phyloP scores from a whole-genome alignment of 2,888 invertebrate species.

The Shargacucullia verbasci region DNA sequence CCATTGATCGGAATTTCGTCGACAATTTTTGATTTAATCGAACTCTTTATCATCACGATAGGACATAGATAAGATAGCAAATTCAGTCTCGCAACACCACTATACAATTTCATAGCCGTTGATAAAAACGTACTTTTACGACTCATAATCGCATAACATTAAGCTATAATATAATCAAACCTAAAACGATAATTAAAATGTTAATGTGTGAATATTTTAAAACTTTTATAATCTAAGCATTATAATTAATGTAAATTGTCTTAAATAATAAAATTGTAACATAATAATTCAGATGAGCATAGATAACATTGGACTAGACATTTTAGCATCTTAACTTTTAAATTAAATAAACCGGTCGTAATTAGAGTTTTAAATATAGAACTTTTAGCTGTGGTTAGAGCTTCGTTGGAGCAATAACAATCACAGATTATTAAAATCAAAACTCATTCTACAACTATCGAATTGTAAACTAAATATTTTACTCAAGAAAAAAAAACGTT shows the following conservation, averaged over 20 bases:
- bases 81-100: constrained; percentile 17
- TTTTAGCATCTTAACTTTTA: constrained; percentile 25
- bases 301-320: constrained; percentile 25
- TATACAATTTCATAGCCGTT: constrained; percentile 11
- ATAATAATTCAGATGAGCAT: constrained; percentile 41
- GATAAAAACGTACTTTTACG: constrained; percentile 30
- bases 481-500: too few species aligned
- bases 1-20: constrained; percentile 20
- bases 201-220: constrained; percentile 48
- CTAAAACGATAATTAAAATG: constrained; percentile 48
- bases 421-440: constrained; percentile 3
- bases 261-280: constrained; percentile 47
- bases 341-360: constrained; percentile 45
- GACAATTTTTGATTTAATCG: constrained; percentile 26
- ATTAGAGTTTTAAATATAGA: constrained; percentile 10
- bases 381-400: constrained; percentile 2
- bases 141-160: constrained; percentile 34
- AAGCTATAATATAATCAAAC: constrained; percentile 46
- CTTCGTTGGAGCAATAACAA: constrained; percentile 12
- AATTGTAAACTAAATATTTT: too few species aligned
- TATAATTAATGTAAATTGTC: constrained; percentile 31
- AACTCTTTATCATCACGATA: constrained; percentile 22
- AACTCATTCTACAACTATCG: too few species aligned
- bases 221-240: constrained; percentile 27
- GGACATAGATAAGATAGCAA: constrained; percentile 29